Conservation (phyloP, 2,888 invertebrate species). For the Morpho helenor region DNA sequence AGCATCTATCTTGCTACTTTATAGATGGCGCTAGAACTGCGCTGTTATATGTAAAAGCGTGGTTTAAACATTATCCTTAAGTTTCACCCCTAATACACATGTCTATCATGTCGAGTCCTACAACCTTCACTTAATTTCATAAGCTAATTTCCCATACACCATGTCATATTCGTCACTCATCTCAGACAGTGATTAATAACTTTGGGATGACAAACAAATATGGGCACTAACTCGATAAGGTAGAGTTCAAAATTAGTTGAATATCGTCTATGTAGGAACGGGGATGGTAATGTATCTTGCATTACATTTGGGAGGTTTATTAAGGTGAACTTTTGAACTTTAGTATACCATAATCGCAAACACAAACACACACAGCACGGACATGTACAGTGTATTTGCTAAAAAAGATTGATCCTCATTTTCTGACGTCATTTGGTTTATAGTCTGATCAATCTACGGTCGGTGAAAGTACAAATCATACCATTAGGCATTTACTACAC, state of each 20-base stretch:
- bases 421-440: too few relatives aligned
- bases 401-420: too few relatives aligned
- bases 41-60: too few relatives aligned
- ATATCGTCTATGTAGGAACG: neutral
- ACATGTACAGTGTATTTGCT: too few relatives aligned
- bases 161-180: conserved; percentile 57
- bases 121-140: conserved; percentile 33
- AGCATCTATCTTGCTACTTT: too few relatives aligned
- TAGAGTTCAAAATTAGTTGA: neutral
- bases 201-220: conserved; percentile 1
- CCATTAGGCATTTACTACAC: too few relatives aligned
- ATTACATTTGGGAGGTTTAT: conserved; percentile 4
- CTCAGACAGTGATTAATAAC: conserved; percentile 48
- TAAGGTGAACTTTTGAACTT: conserved; percentile 2
- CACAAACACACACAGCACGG: too few relatives aligned
- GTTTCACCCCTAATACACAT: conserved; percentile 4
- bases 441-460: too few relatives aligned
- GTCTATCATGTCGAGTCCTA: conserved; percentile 18
- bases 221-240: neutral
- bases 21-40: too few relatives aligned
- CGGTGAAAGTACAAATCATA: too few relatives aligned
- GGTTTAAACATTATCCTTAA: neutral
- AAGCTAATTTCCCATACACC: conserved; percentile 38
- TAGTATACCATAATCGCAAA: too few relatives aligned
- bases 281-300: neutral